phyloP scores from a whole-genome alignment of 2,797 vertebrate species.

The Lates japonicus region DNA sequence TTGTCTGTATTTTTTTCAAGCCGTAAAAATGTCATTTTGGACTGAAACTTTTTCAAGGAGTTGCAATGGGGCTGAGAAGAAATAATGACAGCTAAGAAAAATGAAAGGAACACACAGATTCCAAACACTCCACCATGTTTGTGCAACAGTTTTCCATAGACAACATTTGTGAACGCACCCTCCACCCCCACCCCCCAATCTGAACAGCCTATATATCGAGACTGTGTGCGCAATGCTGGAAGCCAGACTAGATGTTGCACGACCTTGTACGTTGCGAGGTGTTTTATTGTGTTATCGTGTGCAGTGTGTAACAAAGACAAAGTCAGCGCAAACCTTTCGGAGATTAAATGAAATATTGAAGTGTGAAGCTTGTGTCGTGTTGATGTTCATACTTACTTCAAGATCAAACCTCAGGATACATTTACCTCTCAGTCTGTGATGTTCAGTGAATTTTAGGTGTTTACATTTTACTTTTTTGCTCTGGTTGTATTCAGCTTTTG shows the following conservation, averaged over 20 bases:
- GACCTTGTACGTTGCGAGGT: conserved; percentile 74
- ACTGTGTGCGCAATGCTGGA: conserved; percentile 50
- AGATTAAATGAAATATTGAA: conserved; percentile 79
- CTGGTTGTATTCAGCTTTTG: neutral
- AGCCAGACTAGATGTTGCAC: conserved; percentile 78
- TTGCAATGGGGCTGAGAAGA: conserved; percentile 4
- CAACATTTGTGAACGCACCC: conserved; percentile 48
- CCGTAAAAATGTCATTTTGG: conserved; percentile 29
- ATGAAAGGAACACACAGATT: conserved; percentile 25
- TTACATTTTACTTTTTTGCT: neutral
- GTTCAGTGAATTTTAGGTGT: neutral
- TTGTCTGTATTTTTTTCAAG: conserved; percentile 16
- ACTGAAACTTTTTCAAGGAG: conserved; percentile 52
- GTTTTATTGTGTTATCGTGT: conserved; percentile 77
- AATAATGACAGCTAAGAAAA: conserved; percentile 23
- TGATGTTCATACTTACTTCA: neutral
- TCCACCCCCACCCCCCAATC: conserved; percentile 13
- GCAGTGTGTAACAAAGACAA: conserved; percentile 79
- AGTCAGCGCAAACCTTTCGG: conserved; percentile 71
- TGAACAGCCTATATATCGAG: conserved; percentile 44
- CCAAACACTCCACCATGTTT: conserved; percentile 38
- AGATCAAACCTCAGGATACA: neutral
- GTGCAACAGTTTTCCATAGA: conserved; percentile 60
- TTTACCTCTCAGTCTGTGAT: neutral
- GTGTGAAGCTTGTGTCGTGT: conserved; percentile 56